These are phyloP conservation scores for Pterophyllum scalare DNA, from an alignment of 2,113 vertebrate species.

Conservation along the genomic window DNA sequence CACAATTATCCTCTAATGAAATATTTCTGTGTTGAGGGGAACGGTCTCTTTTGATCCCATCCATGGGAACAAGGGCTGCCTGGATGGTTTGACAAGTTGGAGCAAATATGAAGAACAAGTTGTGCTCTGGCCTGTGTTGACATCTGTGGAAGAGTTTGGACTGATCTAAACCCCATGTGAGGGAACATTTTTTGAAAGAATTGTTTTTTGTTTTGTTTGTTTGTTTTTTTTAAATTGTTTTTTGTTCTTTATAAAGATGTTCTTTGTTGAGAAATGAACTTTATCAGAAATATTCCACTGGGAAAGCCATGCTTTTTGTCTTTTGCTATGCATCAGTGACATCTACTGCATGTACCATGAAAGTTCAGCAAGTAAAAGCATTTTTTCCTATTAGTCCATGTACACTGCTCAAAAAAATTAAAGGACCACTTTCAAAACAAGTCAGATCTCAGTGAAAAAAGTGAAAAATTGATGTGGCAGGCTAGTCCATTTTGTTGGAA, in stretches of 20 bases:
- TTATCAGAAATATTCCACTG: neutral
- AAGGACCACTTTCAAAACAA: too few relatives aligned
- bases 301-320: neutral
- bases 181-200: neutral
- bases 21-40: neutral
- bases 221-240: too few relatives aligned
- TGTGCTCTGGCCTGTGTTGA: neutral
- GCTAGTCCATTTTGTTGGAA: too few relatives aligned
- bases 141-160: neutral
- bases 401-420: too few relatives aligned
- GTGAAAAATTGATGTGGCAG: too few relatives aligned
- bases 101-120: neutral
- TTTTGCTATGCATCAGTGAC: slow-evolving; percentile 5
- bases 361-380: neutral
- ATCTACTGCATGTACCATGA: slow-evolving; percentile 7
- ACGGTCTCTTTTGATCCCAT: neutral
- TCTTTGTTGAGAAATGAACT: neutral
- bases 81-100: neutral
- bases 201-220: too few relatives aligned
- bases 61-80: neutral
- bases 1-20: neutral
- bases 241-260: neutral
- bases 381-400: neutral
- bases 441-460: too few relatives aligned
- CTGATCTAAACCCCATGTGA: neutral